phyloP scores from a whole-genome alignment of 2,888 invertebrate genomes.

The Holacanthella duospinosa region DNA sequence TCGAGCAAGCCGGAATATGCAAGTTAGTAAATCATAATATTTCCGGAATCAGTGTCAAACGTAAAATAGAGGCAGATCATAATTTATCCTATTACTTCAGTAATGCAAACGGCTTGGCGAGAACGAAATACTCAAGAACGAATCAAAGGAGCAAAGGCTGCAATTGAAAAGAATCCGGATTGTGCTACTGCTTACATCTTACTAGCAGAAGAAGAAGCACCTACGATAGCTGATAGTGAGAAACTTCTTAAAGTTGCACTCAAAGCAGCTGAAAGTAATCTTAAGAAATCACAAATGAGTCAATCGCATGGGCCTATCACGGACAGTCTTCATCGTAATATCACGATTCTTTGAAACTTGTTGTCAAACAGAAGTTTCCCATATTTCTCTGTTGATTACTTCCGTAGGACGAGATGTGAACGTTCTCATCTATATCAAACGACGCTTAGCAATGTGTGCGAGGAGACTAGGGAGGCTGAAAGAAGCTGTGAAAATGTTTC shows the following conservation, averaged over 20 bases:
- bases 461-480: conserved; percentile 84
- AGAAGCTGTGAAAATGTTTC: conserved; percentile 92
- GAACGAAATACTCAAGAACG: conserved; percentile 83
- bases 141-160: conserved; percentile 81
- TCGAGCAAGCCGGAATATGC: conserved; percentile 78
- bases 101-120: conserved; percentile 94
- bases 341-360: not conserved
- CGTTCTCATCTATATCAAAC: conserved; percentile 84
- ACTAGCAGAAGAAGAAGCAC: conserved; percentile 91
- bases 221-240: conserved; percentile 79
- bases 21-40: conserved; percentile 44
- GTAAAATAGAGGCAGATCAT: not conserved
- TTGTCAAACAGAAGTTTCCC: too few relatives aligned
- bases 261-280: conserved; percentile 71
- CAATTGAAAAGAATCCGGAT: conserved; percentile 74
- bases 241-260: conserved; percentile 70
- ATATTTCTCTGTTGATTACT: not conserved
- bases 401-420: conserved; percentile 72
- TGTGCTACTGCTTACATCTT: conserved; percentile 91
- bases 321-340: conserved; percentile 60
- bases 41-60: too few relatives aligned
- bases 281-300: conserved; percentile 64
- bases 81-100: conserved; percentile 39
- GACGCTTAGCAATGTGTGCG: conserved; percentile 94
- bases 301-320: conserved; percentile 59